phyloP scores from a whole-genome alignment of 2,113 vertebrate genomes.

The Cheirogaleus medius region DNA sequence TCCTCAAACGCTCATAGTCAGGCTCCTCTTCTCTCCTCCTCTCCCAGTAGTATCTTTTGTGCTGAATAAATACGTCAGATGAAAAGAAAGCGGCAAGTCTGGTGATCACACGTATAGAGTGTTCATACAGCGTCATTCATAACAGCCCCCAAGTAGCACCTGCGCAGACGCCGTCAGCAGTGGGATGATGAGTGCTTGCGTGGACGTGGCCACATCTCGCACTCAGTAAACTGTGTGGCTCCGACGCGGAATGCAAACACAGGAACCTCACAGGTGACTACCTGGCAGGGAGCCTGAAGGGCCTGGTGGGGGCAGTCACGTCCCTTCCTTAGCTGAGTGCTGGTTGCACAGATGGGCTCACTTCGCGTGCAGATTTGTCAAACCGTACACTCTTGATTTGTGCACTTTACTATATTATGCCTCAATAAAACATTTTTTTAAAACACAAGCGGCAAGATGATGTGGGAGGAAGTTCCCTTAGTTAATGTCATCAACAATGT shows the following conservation, averaged over 20 bases:
- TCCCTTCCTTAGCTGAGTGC: neutral
- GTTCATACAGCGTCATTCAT: fast-evolving
- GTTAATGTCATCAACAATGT: neutral
- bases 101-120: neutral
- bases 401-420: neutral
- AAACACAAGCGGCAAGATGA: neutral
- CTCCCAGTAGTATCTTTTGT: neutral
- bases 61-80: neutral
- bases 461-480: neutral
- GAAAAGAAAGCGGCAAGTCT: neutral
- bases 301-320: fast-evolving
- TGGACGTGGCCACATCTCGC: fast-evolving
- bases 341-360: fast-evolving
- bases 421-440: neutral
- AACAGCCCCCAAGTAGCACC: neutral
- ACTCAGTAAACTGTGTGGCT: fast-evolving
- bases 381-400: neutral
- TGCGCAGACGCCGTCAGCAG: fast-evolving
- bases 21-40: neutral
- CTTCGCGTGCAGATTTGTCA: fast-evolving
- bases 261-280: neutral
- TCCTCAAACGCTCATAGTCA: fast-evolving
- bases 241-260: neutral
- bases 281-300: neutral
- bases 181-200: neutral